Evolutionary conservation across 2,113 vertebrate species (phyloP), one percentile per base, ranked within the genome.

Genomic region (Cyprinodon tularosa): DNA sequence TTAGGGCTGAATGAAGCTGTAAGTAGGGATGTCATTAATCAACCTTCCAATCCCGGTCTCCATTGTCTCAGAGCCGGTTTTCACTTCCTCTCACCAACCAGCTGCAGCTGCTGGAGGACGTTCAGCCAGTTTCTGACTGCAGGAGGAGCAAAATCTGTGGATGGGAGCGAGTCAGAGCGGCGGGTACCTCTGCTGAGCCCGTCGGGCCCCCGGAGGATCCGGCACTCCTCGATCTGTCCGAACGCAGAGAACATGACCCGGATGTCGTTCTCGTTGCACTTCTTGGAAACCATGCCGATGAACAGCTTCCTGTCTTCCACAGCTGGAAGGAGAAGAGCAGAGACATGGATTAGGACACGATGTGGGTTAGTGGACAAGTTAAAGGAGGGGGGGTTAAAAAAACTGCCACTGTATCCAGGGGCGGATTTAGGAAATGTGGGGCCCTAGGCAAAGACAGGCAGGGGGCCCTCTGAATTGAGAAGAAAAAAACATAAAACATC

Each of bases 281-380:
- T 99, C 96, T 99, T 99, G 62, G 97, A 99, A 95, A 99, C 97
- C 98, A 99, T 99, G 93, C 98, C 98, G 94, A 99, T 99, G 95
- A 99, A 99, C 95, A 99, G 93, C 95, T 99, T 99, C 96, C 98
- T 97, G 95, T 99, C 98, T 95, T 99, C 98, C 94, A 99, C 98
- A 71, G 98, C 97, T 99, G 94, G 90, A 91, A 88, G 89, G 40
- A 94, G 90, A 90, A 94, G 82, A 93, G 29, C 80, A 92, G 90
- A 76, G 89, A 91, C 89, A 69, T 50, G 17, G 76, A 67, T 59
- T 22, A 68, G 12, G 44, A 57, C 50, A 9, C 20, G 17, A 8
- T 20, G 6, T 20, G 50, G 15, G 0, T 53, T 8, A n/a, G 29
- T 29, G 29, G 29, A 29, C 29, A 29, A 29, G 29, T 29, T 29